These are phyloP conservation scores for Mormyrus iriodes DNA, from an alignment of 2,113 vertebrate species.

Conservation along the genomic window DNA sequence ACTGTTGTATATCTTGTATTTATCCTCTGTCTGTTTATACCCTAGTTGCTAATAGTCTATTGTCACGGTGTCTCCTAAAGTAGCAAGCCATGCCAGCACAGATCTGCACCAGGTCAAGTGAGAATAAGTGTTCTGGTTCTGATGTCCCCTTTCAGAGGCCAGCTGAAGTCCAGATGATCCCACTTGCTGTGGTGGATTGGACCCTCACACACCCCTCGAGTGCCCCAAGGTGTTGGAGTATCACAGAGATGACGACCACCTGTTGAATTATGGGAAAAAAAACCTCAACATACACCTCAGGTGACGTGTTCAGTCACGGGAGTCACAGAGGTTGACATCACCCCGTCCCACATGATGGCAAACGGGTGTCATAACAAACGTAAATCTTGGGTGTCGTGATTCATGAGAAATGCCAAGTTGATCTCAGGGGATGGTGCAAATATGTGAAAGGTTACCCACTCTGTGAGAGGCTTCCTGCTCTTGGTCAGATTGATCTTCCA, in stretches of 20 bases:
- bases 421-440: not conserved
- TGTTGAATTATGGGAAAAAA: not conserved
- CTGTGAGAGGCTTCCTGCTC: not conserved
- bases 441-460: not conserved
- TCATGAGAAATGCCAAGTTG: not conserved
- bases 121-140: not conserved
- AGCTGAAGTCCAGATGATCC: not conserved
- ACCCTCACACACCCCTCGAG: not conserved
- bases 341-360: not conserved
- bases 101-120: not conserved
- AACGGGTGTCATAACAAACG: not conserved
- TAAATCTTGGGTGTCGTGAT: not conserved
- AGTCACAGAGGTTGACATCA: not conserved
- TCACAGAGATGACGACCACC: not conserved
- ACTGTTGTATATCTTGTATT: not conserved
- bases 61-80: not conserved
- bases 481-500: not conserved
- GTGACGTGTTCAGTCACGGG: not conserved
- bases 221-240: not conserved
- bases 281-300: not conserved
- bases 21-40: not conserved
- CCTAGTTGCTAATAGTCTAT: not conserved
- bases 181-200: not conserved
- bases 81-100: not conserved
- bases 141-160: not conserved